Evolutionary conservation across 1,140 invertebrate species (phyloP).

Genomic region (Neelides sp.): DNA sequence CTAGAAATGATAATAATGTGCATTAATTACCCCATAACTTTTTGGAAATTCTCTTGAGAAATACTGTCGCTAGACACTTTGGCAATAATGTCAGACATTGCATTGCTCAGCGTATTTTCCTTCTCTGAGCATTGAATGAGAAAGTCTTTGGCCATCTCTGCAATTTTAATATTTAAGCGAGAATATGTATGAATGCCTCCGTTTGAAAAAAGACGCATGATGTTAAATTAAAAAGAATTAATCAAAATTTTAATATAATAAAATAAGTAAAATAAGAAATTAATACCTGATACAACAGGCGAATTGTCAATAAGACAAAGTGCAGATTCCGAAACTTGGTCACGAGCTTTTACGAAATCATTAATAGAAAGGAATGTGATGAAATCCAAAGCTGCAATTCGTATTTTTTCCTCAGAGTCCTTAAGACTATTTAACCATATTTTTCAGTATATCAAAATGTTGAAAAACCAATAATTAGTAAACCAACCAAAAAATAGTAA

Average conservation of each 20-base stretch:
- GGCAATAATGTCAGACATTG: conserved; percentile 24
- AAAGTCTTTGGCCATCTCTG: conserved; percentile 25
- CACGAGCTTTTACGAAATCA: conserved; percentile 23
- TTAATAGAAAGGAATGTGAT: conserved; percentile 17
- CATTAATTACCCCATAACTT: conserved; percentile 21
- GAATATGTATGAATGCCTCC: neutral
- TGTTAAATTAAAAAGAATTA: conserved; percentile 2
- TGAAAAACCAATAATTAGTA: neutral
- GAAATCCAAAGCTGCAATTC: conserved; percentile 23
- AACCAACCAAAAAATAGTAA: neutral
- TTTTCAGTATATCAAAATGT: neutral
- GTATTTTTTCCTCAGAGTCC: conserved; percentile 1
- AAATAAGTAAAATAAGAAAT: too few species aligned
- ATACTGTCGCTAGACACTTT: conserved; percentile 15
- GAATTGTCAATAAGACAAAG: conserved; percentile 15
- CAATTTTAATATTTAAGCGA: too few species aligned
- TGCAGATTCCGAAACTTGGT: conserved; percentile 15
- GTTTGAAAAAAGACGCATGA: neutral
- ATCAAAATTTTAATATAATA: conserved; percentile 14
- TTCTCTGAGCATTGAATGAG: conserved; percentile 21
- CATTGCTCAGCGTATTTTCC: conserved; percentile 22
- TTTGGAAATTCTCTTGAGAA: conserved; percentile 9
- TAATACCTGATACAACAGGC: too few species aligned
- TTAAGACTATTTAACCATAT: conserved; percentile 7
- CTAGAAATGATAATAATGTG: too few species aligned